Evolutionary conservation across 2,888 invertebrate genomes (phyloP).

Genomic region (Nomada ruficornis): DNA sequence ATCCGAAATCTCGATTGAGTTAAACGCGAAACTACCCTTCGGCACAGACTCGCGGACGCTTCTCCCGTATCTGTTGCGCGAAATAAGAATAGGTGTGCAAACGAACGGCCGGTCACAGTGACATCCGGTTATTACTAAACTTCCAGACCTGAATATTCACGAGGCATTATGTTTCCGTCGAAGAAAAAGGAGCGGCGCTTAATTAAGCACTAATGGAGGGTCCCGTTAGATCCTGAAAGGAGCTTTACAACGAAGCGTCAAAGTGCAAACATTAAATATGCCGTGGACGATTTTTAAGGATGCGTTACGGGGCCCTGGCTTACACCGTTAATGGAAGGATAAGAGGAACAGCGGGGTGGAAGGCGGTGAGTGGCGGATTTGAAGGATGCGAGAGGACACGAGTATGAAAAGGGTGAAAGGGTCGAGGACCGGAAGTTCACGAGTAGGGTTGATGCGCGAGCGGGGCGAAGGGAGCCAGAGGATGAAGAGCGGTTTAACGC

Average conservation of each 20-base stretch:
- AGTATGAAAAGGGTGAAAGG: constrained; percentile 72
- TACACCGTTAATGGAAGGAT: constrained; percentile 73
- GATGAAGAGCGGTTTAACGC: constrained; percentile 73
- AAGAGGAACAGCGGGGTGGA: constrained; percentile 61
- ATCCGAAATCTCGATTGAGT: background rate
- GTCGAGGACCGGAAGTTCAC: constrained; percentile 72
- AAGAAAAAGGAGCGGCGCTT: constrained; percentile 38
- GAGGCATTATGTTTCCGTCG: constrained; percentile 59
- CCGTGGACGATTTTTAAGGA: constrained; percentile 70
- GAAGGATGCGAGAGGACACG: constrained; percentile 73
- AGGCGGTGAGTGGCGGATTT: constrained; percentile 55
- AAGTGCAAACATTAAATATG: constrained; percentile 72
- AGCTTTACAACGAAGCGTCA: constrained; percentile 63
- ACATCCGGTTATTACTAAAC: constrained; percentile 54
- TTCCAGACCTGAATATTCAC: constrained; percentile 63
- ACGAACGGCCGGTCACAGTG: constrained; percentile 21
- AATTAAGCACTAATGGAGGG: constrained; percentile 69
- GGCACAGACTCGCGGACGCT: background rate
- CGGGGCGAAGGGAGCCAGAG: constrained; percentile 47
- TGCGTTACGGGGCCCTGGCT: constrained; percentile 65
- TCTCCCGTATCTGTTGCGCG: constrained; percentile 24
- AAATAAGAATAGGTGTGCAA: background rate
- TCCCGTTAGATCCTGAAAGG: constrained; percentile 53
- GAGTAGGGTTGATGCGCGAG: constrained; percentile 65
- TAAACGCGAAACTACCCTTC: background rate